A percentile compares a stretch with the other conserved stretches of the same genome.
phyloP scores from a whole-genome alignment of 2,113 vertebrate genomes.

The Gymnarchus niloticus region DNA sequence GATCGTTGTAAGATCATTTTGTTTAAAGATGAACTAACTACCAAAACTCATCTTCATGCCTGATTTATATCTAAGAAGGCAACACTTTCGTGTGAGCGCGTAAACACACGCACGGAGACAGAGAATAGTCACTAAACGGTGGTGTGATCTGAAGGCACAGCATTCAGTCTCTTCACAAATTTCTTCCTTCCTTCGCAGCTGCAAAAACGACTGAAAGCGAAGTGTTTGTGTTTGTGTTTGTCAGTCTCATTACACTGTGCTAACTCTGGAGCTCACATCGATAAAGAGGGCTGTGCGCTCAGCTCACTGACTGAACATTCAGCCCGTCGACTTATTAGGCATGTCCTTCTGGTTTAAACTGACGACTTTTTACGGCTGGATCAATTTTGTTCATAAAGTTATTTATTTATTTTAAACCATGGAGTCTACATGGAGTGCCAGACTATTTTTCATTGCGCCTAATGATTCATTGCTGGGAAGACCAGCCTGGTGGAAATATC shows the following conservation, averaged over 20 bases:
- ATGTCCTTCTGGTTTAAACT: not conserved
- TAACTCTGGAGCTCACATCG: not conserved
- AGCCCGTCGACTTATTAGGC: not conserved
- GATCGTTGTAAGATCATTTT: not conserved
- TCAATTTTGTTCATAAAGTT: not conserved
- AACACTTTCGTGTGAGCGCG: not conserved
- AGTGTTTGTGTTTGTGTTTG: not conserved
- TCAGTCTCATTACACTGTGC: not conserved
- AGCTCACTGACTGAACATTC: not conserved
- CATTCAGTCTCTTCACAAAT: not conserved
- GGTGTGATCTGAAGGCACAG: not conserved
- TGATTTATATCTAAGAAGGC: not conserved
- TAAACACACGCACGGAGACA: not conserved
- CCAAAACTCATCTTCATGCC: not conserved
- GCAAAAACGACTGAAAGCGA: not conserved
- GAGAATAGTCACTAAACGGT: not conserved
- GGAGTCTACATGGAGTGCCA: not conserved
- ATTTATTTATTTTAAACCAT: not conserved
- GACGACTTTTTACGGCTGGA: not conserved
- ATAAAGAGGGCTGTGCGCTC: not conserved
- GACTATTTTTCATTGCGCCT: not conserved
- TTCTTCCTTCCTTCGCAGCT: not conserved
- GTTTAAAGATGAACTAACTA: not conserved
- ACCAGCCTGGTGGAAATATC: not conserved
- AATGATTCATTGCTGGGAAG: not conserved